Conservation (phyloP, 2,113 vertebrate genomes). For the Hyperoodon ampullatus region DNA sequence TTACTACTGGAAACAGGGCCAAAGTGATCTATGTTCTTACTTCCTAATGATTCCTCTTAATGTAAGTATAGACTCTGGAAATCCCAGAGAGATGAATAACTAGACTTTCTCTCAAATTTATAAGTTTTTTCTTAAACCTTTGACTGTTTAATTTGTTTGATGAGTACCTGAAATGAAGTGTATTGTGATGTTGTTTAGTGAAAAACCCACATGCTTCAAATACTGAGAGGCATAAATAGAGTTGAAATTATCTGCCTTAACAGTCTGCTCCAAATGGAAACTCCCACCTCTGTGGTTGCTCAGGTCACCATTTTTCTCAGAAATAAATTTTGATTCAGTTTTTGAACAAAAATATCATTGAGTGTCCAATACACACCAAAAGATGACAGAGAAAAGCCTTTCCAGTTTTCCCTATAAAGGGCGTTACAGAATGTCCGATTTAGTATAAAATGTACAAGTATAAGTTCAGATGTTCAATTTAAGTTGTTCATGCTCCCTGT, state of each 20-base stretch:
- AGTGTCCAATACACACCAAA: not conserved
- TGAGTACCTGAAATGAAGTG: not conserved
- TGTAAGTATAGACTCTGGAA: not conserved
- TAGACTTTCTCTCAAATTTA: not conserved
- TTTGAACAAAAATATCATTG: not conserved
- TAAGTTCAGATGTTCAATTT: not conserved
- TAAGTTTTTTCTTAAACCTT: not conserved
- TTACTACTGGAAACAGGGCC: not conserved
- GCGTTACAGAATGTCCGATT: not conserved
- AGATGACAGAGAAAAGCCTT: not conserved
- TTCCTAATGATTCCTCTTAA: not conserved
- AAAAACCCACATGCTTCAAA: not conserved
- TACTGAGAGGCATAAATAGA: not conserved
- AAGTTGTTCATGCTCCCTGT: not conserved
- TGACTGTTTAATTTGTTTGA: not conserved
- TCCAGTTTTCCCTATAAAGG: not conserved
- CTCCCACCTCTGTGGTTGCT: not conserved
- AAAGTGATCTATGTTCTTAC: not conserved
- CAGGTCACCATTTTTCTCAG: not conserved
- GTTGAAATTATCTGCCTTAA: not conserved
- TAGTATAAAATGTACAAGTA: not conserved
- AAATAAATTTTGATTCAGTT: not conserved
- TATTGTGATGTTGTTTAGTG: not conserved
- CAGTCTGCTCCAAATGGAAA: not conserved
- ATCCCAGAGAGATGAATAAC: not conserved